phyloP scores from a whole-genome alignment of 2,888 invertebrate genomes.

The Rapana venosa region DNA sequence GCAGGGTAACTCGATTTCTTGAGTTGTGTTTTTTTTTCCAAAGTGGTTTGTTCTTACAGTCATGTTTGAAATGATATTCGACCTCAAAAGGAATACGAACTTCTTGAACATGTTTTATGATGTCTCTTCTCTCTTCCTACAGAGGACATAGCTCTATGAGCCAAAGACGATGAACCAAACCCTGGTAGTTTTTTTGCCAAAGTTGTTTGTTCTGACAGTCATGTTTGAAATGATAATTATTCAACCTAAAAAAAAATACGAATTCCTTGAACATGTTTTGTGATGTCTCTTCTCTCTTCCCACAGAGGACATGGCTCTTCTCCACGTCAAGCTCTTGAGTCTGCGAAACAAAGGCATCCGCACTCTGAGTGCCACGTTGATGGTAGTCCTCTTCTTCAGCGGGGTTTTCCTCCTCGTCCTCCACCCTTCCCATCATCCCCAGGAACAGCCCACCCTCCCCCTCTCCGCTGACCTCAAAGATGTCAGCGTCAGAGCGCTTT shows the following conservation, averaged over 20 bases:
- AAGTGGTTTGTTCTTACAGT: no score
- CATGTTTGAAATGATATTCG: no score
- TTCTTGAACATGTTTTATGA: no score
- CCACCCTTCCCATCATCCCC: neutral
- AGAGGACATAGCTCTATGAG: neutral
- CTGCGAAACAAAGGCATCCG: constrained; percentile 2
- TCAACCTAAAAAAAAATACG: no score
- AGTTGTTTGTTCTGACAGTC: no score
- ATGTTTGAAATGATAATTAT: no score
- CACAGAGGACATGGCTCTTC: neutral
- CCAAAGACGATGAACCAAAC: no score
- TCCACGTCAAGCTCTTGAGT: neutral
- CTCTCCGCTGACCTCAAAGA: neutral
- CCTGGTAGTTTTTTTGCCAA: no score
- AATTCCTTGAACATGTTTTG: no score
- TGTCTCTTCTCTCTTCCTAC: neutral
- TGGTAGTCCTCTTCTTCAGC: constrained; percentile 25
- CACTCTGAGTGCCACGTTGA: constrained; percentile 3
- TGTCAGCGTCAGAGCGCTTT: neutral
- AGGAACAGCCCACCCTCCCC: neutral
- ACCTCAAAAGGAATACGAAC: no score
- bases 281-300: neutral
- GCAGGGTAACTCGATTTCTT: no score
- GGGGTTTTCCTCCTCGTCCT: constrained; percentile 19
- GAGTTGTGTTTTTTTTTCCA: no score